phyloP scores from a whole-genome alignment of 2,888 invertebrate genomes.

The Drosophila nigricruria region DNA sequence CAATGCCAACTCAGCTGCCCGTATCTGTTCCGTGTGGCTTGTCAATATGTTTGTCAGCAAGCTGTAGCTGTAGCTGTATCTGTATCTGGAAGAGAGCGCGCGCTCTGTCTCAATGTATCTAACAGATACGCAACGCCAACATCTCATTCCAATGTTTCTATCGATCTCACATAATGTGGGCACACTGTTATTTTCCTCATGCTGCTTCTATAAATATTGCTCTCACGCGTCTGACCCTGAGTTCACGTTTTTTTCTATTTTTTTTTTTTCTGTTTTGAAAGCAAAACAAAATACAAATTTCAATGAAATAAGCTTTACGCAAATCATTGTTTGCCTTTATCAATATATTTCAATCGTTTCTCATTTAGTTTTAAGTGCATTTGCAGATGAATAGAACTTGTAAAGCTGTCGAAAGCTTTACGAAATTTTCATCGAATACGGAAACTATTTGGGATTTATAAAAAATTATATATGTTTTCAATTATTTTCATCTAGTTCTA shows the following conservation, averaged over 20 bases:
- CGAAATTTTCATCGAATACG: background rate
- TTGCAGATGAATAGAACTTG: background rate
- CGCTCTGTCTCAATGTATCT: constrained; percentile 48
- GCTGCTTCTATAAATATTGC: constrained; percentile 5
- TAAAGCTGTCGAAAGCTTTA: background rate
- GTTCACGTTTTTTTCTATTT: constrained; percentile 14
- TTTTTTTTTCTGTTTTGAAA: background rate
- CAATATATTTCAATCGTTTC: background rate
- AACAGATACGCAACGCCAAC: constrained; percentile 53
- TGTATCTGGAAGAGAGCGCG: constrained; percentile 44
- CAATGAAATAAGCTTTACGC: constrained; percentile 5
- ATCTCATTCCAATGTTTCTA: constrained; percentile 19
- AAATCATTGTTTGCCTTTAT: background rate
- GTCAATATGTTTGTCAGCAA: constrained; percentile 74
- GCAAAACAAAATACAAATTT: constrained; percentile 13
- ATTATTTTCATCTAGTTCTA: background rate
- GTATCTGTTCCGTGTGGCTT: constrained; percentile 78
- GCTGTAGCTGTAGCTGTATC: constrained; percentile 26
- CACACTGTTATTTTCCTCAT: constrained; percentile 16
- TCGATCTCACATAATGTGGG: constrained; percentile 6
- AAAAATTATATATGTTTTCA: no score
- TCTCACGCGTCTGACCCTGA: constrained; percentile 41
- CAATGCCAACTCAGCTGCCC: constrained; percentile 76
- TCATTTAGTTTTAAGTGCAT: background rate
- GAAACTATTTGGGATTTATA: background rate